These are phyloP conservation scores for Autographa gamma DNA, from an alignment of 2,888 invertebrate species.

Conservation along the genomic window DNA sequence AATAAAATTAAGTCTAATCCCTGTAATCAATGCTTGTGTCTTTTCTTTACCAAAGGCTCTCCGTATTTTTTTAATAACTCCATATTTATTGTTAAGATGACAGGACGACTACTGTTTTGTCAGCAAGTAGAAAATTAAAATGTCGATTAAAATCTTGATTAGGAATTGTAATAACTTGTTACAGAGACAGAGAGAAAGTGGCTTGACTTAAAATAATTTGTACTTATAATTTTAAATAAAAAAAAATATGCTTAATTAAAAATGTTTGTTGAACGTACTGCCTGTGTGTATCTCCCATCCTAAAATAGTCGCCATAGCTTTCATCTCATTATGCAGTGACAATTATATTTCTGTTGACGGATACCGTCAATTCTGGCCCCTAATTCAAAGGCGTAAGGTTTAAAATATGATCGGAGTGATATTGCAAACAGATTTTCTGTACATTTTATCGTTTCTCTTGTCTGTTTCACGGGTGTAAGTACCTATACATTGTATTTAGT, in stretches of 20 bases:
- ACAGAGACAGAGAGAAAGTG: no score
- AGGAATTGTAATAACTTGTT: no score
- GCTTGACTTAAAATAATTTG: no score
- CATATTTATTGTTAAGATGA: no score
- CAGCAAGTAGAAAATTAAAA: no score
- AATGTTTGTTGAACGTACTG: not conserved
- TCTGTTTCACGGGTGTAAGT: slow-evolving; percentile 33
- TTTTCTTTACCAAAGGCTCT: no score
- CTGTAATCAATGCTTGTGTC: no score
- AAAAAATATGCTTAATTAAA: not conserved
- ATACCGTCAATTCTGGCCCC: slow-evolving; percentile 73
- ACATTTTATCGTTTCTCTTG: slow-evolving; percentile 41
- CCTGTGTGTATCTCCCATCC: slow-evolving; percentile 66
- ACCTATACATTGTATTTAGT: slow-evolving; percentile 39
- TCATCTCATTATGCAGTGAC: slow-evolving; percentile 84
- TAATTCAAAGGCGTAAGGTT: slow-evolving; percentile 74
- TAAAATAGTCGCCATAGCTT: slow-evolving; percentile 82
- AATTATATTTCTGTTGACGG: slow-evolving; percentile 83
- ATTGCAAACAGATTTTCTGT: slow-evolving; percentile 51
- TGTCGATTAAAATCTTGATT: no score
- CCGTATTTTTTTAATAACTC: no score
- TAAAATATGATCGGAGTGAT: slow-evolving; percentile 65
- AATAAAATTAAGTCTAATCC: no score
- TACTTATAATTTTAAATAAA: no score
- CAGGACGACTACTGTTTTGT: no score